A percentile compares a stretch with the other conserved stretches of the same genome.
Evolutionary conservation across 2,797 vertebrate genomes (phyloP).

Genomic region (Microhierax caerulescens): DNA sequence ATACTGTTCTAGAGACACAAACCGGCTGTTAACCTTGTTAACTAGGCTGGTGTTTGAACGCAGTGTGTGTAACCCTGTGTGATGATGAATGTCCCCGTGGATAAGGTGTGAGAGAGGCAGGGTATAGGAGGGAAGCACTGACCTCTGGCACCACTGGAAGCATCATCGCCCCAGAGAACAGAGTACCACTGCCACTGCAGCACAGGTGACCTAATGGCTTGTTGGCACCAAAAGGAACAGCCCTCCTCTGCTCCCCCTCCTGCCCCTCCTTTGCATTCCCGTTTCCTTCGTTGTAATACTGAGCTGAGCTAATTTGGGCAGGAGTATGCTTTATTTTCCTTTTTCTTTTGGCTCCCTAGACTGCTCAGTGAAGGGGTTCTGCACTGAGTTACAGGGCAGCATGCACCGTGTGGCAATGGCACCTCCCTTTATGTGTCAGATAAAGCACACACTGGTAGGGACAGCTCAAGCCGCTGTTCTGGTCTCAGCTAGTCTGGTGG

Average conservation of each 20-base stretch:
- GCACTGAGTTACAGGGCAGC: neutral
- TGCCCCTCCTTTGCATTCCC: neutral
- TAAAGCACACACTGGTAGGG: neutral
- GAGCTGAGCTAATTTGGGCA: neutral
- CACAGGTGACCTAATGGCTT: neutral
- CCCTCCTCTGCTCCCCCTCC: neutral
- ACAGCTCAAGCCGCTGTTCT: neutral
- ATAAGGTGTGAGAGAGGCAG: neutral
- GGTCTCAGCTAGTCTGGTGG: neutral
- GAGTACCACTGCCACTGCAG: neutral
- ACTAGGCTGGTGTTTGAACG: neutral
- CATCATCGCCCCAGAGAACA: rapidly evolving
- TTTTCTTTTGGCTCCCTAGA: neutral
- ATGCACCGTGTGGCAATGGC: rapidly evolving
- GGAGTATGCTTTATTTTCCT: neutral
- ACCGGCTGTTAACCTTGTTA: neutral
- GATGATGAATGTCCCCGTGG: neutral
- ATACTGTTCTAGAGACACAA: neutral
- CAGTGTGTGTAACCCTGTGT: neutral
- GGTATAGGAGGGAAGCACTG: neutral
- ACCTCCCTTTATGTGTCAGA: neutral
- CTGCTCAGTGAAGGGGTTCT: neutral
- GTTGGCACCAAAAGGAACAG: neutral
- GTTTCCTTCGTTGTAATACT: neutral
- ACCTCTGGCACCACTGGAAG: neutral